These are phyloP conservation scores for Nothocercus nigrocapillus DNA, from an alignment of 2,113 vertebrate genomes.

Conservation along the genomic window DNA sequence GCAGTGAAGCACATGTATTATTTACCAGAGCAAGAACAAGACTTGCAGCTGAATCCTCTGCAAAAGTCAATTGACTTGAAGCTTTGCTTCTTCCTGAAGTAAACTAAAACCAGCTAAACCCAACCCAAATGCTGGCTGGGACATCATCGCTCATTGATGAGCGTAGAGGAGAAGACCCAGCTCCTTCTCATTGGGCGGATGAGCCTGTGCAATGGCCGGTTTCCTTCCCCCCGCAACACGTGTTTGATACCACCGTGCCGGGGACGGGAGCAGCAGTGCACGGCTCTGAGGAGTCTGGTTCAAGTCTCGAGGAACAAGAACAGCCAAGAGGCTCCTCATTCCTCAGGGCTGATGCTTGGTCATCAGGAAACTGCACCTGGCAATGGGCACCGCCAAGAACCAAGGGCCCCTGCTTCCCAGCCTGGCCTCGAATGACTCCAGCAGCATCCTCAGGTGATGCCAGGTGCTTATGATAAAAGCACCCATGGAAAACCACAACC, in stretches of 20 bases:
- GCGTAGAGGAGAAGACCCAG: neutral
- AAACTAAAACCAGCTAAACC: neutral
- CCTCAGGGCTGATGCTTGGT: neutral
- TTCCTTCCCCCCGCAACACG: rapidly evolving
- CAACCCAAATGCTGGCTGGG: neutral
- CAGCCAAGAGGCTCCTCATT: neutral
- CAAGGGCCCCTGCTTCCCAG: neutral
- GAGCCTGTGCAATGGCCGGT: rapidly evolving
- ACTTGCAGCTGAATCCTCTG: neutral
- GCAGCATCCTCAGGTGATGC: neutral
- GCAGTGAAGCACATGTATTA: neutral
- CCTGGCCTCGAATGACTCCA: neutral
- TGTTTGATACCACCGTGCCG: neutral
- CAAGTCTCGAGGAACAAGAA: rapidly evolving
- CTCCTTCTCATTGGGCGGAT: neutral
- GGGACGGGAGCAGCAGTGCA: neutral
- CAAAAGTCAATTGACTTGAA: neutral
- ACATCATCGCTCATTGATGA: rapidly evolving
- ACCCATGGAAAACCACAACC: neutral
- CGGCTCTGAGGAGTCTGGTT: neutral
- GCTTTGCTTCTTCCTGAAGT: neutral
- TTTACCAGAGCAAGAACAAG: neutral
- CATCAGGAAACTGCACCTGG: neutral
- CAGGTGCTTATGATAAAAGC: neutral
- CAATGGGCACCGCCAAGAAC: neutral